These are phyloP conservation scores for Resseliella maxima DNA, from an alignment of 2,888 invertebrate genomes.

Conservation along the genomic window DNA sequence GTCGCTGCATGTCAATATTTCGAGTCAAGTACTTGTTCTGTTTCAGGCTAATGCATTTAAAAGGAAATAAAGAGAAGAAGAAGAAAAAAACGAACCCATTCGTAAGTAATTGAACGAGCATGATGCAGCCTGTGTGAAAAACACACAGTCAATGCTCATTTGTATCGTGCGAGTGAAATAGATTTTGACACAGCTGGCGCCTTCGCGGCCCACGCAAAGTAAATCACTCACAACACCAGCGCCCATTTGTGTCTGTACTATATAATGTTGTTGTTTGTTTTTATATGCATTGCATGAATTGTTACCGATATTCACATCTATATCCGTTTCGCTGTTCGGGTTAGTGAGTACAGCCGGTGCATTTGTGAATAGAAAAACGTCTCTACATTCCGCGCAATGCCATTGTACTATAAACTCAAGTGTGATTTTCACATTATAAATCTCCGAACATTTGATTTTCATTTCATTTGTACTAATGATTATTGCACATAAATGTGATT, in stretches of 20 bases:
- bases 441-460: background rate
- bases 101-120: conserved; percentile 12
- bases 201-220: conserved; percentile 39
- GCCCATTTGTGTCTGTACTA: background rate
- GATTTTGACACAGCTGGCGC: conserved; percentile 55
- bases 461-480: background rate
- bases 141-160: background rate
- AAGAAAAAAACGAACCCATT: background rate
- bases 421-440: background rate
- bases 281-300: conserved; percentile 22
- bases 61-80: too few species aligned
- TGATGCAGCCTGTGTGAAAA: background rate
- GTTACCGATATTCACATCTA: background rate
- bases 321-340: background rate
- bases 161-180: conserved; percentile 42
- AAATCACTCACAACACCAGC: background rate
- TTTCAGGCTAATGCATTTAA: background rate
- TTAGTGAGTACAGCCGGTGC: background rate
- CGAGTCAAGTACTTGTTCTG: background rate
- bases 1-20: background rate
- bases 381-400: background rate
- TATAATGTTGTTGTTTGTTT: background rate
- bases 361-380: conserved; percentile 18
- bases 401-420: background rate
- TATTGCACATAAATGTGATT: too few species aligned